phyloP scores from a whole-genome alignment of 1,140 invertebrate species.

The Drosophila miranda region DNA sequence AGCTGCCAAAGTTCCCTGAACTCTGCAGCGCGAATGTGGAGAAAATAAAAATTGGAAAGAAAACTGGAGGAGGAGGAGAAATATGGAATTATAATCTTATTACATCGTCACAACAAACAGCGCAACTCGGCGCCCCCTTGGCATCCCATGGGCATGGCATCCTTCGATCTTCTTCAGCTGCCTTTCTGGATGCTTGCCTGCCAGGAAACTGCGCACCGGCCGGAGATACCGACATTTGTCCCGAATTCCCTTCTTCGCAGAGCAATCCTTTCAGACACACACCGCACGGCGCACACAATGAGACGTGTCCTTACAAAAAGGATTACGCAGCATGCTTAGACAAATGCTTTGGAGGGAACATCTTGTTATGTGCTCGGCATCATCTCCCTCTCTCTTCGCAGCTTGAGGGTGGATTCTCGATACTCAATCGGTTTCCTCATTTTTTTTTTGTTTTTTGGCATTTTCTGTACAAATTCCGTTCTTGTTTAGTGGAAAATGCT shows the following conservation, averaged over 20 bases:
- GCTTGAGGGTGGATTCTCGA: conserved; percentile 69
- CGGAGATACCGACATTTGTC: conserved; percentile 78
- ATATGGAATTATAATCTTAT: conserved; percentile 79
- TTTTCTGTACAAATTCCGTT: conserved; percentile 56
- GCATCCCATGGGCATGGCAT: conserved; percentile 56
- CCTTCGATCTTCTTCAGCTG: conserved; percentile 75
- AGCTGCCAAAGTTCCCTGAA: conserved; percentile 63
- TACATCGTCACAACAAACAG: conserved; percentile 77
- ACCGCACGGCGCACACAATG: conserved; percentile 44
- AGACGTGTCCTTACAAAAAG: conserved; percentile 76
- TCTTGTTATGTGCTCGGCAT: conserved; percentile 63
- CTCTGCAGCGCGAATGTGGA: conserved; percentile 38
- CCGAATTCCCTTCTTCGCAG: conserved; percentile 55
- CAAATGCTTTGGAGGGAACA: conserved; percentile 57
- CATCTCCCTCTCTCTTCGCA: conserved; percentile 25
- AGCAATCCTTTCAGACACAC: conserved; percentile 71
- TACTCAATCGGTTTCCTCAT: conserved; percentile 55
- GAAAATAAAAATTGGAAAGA: conserved; percentile 26
- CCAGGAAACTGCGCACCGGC: conserved; percentile 58
- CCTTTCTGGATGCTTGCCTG: conserved; percentile 34
- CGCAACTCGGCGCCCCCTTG: conserved; percentile 48
- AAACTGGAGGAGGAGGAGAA: conserved; percentile 45
- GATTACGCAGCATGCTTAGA: conserved; percentile 78
- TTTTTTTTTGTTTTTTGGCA: conserved; percentile 32
- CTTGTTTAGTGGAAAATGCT: conserved; percentile 57